These are phyloP conservation scores for Piscicola geometra DNA, from an alignment of 2,888 invertebrate species.

Conservation along the genomic window DNA sequence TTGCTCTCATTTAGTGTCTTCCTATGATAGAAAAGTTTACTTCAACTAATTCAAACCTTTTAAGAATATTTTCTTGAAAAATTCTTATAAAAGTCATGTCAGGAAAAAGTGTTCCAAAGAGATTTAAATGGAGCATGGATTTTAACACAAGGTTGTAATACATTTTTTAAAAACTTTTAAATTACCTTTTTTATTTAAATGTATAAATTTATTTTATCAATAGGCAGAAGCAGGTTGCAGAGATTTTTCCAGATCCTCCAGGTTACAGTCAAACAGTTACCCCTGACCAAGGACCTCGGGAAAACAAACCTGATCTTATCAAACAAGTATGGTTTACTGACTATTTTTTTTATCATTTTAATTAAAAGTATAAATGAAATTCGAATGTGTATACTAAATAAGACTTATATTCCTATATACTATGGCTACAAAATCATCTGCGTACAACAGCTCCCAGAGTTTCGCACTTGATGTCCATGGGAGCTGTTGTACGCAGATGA, in stretches of 20 bases:
- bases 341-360: no score
- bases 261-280: conserved; percentile 29
- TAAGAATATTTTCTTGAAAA: background rate
- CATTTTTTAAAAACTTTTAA: no score
- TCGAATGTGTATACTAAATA: no score
- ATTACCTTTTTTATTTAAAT: background rate
- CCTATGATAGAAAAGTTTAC: no score
- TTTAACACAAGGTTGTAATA: background rate
- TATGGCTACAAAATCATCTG: no score
- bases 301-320: conserved; percentile 42
- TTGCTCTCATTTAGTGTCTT: no score
- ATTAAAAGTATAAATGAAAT: no score
- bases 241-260: conserved; percentile 35
- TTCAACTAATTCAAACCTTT: no score
- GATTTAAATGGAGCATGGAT: conserved; percentile 8
- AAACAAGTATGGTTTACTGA: conserved; percentile 42
- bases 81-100: background rate
- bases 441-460: no score
- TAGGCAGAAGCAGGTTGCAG: conserved; percentile 21
- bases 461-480: no score
- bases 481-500: no score
- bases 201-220: background rate
- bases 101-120: background rate
- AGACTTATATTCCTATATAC: no score
- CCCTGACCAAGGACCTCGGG: conserved; percentile 36